A percentile compares a stretch with the other conserved stretches of the same genome.
Evolutionary conservation across 2,797 vertebrate species (phyloP).

Genomic region (Micromesistius poutassou): DNA sequence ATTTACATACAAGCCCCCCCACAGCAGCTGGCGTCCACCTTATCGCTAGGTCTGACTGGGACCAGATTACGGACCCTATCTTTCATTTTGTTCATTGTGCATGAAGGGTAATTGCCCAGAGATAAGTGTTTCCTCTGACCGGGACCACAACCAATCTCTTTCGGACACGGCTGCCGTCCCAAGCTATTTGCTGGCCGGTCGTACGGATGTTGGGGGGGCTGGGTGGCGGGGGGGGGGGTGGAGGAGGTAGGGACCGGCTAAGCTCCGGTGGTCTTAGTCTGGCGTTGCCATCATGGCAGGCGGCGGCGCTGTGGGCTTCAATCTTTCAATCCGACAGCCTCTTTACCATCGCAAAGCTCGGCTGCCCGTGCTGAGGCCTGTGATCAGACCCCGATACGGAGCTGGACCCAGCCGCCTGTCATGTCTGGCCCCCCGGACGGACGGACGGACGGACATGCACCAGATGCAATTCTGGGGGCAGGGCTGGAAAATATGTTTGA

Average conservation of each 20-base stretch:
- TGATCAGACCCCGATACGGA: slow-evolving; percentile 46
- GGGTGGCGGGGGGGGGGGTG: no score
- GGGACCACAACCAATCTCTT: slow-evolving; percentile 62
- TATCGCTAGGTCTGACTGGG: slow-evolving; percentile 65
- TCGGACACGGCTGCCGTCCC: slow-evolving; percentile 57
- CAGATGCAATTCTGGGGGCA: background rate
- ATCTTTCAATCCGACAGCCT: slow-evolving; percentile 74
- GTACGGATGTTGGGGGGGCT: slow-evolving; percentile 6
- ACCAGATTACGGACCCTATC: slow-evolving; percentile 66
- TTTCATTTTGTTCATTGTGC: slow-evolving; percentile 75
- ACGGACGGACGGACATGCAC: background rate
- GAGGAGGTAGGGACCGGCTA: background rate
- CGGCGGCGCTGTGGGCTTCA: slow-evolving; percentile 64
- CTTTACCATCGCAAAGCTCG: slow-evolving; percentile 71
- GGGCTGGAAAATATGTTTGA: background rate
- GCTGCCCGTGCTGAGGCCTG: slow-evolving; percentile 39
- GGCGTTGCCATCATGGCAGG: slow-evolving; percentile 44
- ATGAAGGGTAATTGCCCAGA: slow-evolving; percentile 71
- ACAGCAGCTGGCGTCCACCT: slow-evolving; percentile 55
- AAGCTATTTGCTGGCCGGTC: slow-evolving; percentile 51
- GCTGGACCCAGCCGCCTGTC: slow-evolving; percentile 2
- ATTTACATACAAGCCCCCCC: slow-evolving; percentile 63
- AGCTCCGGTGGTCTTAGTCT: background rate
- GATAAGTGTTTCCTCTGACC: slow-evolving; percentile 68
- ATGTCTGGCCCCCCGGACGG: slow-evolving; percentile 27